phyloP scores from a whole-genome alignment of 2,113 vertebrate genomes.

The Laticauda colubrina region DNA sequence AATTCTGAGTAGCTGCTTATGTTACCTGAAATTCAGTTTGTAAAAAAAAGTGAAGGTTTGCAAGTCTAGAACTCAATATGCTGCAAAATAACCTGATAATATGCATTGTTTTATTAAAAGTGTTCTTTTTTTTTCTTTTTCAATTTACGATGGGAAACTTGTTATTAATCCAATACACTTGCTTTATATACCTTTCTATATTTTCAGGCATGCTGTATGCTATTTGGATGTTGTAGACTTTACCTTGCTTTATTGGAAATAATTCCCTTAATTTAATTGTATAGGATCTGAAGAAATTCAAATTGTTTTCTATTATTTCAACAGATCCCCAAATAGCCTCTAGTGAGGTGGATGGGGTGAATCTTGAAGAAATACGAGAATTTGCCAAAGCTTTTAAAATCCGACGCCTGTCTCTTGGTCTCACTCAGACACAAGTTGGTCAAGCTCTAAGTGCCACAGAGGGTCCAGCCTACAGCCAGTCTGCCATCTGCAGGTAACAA shows the following conservation, averaged over 20 bases:
- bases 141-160: not conserved
- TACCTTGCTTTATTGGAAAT: not conserved
- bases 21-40: not conserved
- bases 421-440: constrained; percentile 99
- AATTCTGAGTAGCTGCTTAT: not conserved
- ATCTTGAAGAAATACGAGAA: constrained; percentile 98
- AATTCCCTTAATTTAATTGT: not conserved
- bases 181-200: not conserved
- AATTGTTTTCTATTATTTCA: constrained; percentile 62
- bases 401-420: constrained; percentile 96
- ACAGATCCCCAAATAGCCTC: constrained; percentile 94
- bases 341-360: constrained; percentile 98
- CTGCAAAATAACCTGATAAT: not conserved
- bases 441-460: constrained; percentile 97
- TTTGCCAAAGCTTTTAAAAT: constrained; percentile 99
- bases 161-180: too few species aligned
- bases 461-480: constrained; percentile 99
- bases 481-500: constrained; percentile 99
- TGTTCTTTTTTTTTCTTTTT: not conserved
- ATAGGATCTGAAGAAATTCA: constrained; percentile 42
- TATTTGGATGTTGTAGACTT: not conserved
- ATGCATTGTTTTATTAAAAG: not conserved
- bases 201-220: not conserved
- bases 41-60: not conserved
- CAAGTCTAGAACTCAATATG: not conserved